Conservation (phyloP, 2,888 invertebrate species). For the Autographa gamma region DNA sequence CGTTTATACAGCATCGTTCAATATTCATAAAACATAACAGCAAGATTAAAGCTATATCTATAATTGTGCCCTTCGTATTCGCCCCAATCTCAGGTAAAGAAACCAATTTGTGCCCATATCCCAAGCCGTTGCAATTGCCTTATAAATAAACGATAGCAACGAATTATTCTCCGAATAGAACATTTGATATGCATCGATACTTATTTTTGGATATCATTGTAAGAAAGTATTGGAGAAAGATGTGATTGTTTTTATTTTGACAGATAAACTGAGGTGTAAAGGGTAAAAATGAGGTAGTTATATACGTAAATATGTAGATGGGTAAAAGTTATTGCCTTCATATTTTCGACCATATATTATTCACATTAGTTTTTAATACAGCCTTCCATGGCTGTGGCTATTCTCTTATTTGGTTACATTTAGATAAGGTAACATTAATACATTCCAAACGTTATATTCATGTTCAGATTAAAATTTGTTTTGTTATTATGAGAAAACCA, state of each 20-base stretch:
- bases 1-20: slow-evolving; percentile 20
- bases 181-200: slow-evolving; percentile 27
- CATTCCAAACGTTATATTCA: no score
- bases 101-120: slow-evolving; percentile 55
- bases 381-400: no score
- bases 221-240: neutral
- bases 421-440: no score
- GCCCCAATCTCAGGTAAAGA: slow-evolving; percentile 49
- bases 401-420: no score
- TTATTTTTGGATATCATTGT: neutral
- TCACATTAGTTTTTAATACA: no score
- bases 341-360: no score
- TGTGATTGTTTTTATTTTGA: neutral
- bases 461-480: no score
- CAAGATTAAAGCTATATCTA: slow-evolving; percentile 39
- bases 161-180: slow-evolving; percentile 38
- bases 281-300: no score
- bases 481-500: no score
- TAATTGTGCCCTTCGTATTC: slow-evolving; percentile 39
- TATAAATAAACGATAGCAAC: slow-evolving; percentile 46
- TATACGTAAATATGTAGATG: no score
- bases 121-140: slow-evolving; percentile 37
- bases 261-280: neutral
- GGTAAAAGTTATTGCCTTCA: no score
- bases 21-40: slow-evolving; percentile 32